Base-by-base conservation (phyloP, 2,888 invertebrate species). In the Prenolepis imparis region DNA sequence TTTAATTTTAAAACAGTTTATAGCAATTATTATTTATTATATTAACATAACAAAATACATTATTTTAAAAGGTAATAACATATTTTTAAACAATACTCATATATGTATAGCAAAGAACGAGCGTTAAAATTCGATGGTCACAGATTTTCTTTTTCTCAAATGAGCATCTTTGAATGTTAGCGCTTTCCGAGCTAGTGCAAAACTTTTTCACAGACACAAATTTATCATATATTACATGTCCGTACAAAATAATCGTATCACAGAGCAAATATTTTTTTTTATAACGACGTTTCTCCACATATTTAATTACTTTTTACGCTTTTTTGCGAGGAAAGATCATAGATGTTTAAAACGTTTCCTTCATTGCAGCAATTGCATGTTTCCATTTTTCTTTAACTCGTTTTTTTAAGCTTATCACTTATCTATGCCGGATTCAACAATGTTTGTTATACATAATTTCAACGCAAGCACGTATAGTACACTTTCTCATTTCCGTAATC, bases 391-490 rank as follows among this genome's bases (percentile, higher is more conserved):
- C 70, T 18, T 36, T 44, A 70, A 59, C 78, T 70, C 44, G 70
- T 32, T 78, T 70, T 78, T 52, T 59, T 48, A 72, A 72, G 59
- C 59, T 80, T 36, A 80, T 72, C 59, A 72, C 72, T 70, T 44
- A 44, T 72, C 70, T 59, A 44, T 70, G 57, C 36, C 18, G 36
- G 32, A 70, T 72, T 72, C 72, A 80, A 80, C 72, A 70, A 72
- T 59, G 72, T 72, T 59, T 44, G 24, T 80, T 80, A 72, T n/a
- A n/a, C n/a, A 52, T 72, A 80, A 72, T 80, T 80, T 24, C 72
- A 36, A 41, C 28, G 28, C 59, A 59, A 59, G 36, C 44, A 44
- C 75, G 75, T 78, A 57, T 44, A n/a, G 28, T 28, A 28, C 3
- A 70, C 68, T 68, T 68, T 68, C 28, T 15, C 55, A 55, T 28